Conservation (phyloP, 1,140 invertebrate genomes). For the Condylostylus longicornis region DNA sequence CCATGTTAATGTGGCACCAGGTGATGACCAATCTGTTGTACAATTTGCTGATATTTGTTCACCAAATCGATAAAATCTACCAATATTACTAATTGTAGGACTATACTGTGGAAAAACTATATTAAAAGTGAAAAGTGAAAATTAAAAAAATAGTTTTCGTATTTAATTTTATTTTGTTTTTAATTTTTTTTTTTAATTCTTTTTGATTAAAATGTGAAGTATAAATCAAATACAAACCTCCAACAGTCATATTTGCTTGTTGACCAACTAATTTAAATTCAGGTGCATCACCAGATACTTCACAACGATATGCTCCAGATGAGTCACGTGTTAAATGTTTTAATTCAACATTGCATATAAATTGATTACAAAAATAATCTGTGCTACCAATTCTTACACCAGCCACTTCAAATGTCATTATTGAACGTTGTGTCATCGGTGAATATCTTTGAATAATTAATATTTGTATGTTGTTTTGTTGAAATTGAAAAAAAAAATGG, state of each 20-base stretch:
- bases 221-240: conserved; percentile 33
- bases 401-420: conserved; percentile 31
- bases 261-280: conserved; percentile 43
- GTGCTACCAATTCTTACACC: conserved; percentile 64
- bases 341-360: conserved; percentile 38
- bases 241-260: conserved; percentile 45
- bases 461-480: no score
- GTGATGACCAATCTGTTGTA: conserved; percentile 33
- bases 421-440: conserved; percentile 28
- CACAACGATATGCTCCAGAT: conserved; percentile 43
- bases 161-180: neutral
- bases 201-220: neutral
- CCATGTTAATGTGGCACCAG: conserved; percentile 35
- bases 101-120: conserved; percentile 32
- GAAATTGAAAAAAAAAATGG: neutral
- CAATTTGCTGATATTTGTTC: conserved; percentile 34
- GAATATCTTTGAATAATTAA: conserved; percentile 25
- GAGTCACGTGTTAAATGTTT: conserved; percentile 37
- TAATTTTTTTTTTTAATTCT: conserved; percentile 1
- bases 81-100: conserved; percentile 30
- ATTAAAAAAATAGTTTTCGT: neutral
- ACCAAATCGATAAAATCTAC: conserved; percentile 30
- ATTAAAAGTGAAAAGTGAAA: conserved; percentile 4
- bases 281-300: conserved; percentile 49
- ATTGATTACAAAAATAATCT: conserved; percentile 43